phyloP scores from a whole-genome alignment of 2,797 vertebrate species.

The Smutsia gigantea region DNA sequence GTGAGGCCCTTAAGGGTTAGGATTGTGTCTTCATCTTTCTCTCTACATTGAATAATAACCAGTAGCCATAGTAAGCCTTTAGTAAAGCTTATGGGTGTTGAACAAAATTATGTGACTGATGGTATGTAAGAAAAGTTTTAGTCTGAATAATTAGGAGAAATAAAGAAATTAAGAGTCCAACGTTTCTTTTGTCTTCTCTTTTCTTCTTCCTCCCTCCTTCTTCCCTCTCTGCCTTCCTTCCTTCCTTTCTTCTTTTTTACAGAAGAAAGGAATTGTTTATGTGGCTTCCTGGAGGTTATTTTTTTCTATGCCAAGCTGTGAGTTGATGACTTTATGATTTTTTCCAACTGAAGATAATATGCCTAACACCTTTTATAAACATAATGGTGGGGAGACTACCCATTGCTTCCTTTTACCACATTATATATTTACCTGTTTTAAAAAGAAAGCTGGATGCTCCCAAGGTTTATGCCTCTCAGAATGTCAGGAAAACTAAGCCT shows the following conservation, averaged over 20 bases:
- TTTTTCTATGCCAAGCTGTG: background rate
- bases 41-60: background rate
- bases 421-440: background rate
- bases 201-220: background rate
- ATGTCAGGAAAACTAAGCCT: background rate
- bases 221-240: too few species aligned
- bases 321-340: background rate
- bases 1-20: background rate
- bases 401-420: background rate
- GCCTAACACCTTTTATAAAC: background rate
- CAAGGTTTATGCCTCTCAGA: background rate
- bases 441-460: background rate
- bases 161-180: background rate
- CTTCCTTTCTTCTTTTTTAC: too few species aligned
- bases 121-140: background rate
- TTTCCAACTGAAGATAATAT: background rate
- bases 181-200: background rate
- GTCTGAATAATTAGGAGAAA: background rate
- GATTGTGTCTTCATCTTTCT: background rate
- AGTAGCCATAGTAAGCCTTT: background rate
- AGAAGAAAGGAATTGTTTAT: background rate
- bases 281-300: background rate
- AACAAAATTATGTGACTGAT: background rate
- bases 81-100: background rate
- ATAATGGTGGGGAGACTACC: background rate